Base-by-base conservation (phyloP, 2,113 vertebrate species). In the Garra rufa region DNA sequence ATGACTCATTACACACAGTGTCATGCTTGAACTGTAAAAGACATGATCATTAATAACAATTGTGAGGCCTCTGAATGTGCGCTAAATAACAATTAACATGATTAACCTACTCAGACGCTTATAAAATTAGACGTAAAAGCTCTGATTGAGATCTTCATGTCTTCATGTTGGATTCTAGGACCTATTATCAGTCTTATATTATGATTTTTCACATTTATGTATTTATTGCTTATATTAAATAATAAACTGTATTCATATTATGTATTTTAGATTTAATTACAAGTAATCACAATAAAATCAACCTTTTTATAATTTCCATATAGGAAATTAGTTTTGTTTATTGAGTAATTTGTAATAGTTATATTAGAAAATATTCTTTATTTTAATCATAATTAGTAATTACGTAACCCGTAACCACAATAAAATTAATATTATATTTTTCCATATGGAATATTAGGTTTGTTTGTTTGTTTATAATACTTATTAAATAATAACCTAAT, bases 21-120 rank as follows among this genome's bases (percentile, higher is more conserved):
- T 76, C 15, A 34, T 17, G 28, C 74, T 52, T 69, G 34, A 41
- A n/a, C 67, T 41, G 38, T 70, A 15, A 41, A 70, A 70, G 9
- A 41, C 34, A 6, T 41, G 65, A 69, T 69, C 65, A 41, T 70
- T 70, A 70, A 70, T 34, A 76, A 34, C 17, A 55, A 50, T 76
- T 76, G 34, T 76, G 26, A 34, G 34, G 28, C 9, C 17, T 50
- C 26, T 52, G 48, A 76, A 50, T 21, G 21, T 52, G 28, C 34
- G 2, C 9, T n/a, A 41, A 19, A n/a, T 4, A 6, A 76, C 7
- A 17, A 50, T 76, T 38, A 55, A 55, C 48, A 10, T 14, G 28
- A 76, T 76, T 76, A 76, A 76, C 74, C 28, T 30, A 55, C 48
- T 76, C 50, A 55, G 21, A 76, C 5, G 21, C 14, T 48, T 17